These are phyloP conservation scores for Bos javanicus DNA, from an alignment of 2,113 vertebrate species.

Conservation along the genomic window DNA sequence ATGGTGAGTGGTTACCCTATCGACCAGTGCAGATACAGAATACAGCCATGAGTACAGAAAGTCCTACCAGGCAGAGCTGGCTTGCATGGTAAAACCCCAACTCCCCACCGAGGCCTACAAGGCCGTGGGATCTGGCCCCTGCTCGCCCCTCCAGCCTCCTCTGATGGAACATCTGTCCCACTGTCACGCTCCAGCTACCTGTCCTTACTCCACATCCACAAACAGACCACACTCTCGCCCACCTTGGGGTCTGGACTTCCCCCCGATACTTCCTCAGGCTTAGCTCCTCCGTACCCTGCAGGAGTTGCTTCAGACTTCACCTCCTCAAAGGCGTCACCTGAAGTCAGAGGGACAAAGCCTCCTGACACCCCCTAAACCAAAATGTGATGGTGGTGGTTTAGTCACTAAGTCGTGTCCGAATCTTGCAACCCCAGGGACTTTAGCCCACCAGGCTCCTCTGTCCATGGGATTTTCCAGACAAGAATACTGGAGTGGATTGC, in stretches of 20 bases:
- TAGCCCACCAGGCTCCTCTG: no score
- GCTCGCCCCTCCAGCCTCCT: neutral
- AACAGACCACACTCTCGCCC: neutral
- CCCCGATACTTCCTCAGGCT: neutral
- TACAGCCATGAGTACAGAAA: neutral
- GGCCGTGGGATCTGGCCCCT: accelerated
- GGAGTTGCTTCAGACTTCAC: neutral
- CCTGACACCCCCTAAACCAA: neutral
- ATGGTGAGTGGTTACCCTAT: accelerated
- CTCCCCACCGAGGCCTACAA: accelerated
- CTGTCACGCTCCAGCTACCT: neutral
- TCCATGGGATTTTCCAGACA: no score
- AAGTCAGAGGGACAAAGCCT: no score
- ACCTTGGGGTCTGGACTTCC: neutral
- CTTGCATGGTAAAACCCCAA: neutral
- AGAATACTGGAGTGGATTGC: no score
- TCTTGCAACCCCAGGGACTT: no score
- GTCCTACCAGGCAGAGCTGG: neutral
- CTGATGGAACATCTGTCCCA: neutral
- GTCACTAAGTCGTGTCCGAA: no score
- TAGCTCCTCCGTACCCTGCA: neutral
- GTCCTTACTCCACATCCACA: neutral
- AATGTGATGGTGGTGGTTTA: neutral
- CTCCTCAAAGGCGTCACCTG: neutral
- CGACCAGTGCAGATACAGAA: accelerated